A percentile compares a stretch with the other conserved stretches of the same genome.
phyloP scores from a whole-genome alignment of 2,113 vertebrate genomes.

The Corvus moneduloides region DNA sequence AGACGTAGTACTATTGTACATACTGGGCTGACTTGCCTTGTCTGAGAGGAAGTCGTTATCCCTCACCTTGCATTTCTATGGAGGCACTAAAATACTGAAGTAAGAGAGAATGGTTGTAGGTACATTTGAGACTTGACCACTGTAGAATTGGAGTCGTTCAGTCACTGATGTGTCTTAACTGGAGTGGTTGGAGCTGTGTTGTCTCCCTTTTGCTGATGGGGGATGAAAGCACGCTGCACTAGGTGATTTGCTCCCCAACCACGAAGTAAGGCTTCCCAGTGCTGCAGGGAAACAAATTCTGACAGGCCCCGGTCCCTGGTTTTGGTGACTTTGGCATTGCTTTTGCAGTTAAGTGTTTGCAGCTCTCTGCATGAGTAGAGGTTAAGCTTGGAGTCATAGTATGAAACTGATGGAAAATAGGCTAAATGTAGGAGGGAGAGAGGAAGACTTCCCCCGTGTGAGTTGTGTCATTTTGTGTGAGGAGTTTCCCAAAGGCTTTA shows the following conservation, averaged over 20 bases:
- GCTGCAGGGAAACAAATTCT: not conserved
- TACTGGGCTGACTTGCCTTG: not conserved
- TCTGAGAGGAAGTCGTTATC: not conserved
- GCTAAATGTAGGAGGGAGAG: not conserved
- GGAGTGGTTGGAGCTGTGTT: not conserved
- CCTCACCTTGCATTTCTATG: not conserved
- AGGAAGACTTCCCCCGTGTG: not conserved
- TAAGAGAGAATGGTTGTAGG: not conserved
- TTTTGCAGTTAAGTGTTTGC: not conserved
- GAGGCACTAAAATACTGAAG: not conserved
- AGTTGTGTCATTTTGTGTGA: not conserved
- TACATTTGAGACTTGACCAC: not conserved
- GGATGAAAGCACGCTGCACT: not conserved
- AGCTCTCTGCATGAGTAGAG: not conserved
- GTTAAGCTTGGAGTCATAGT: not conserved
- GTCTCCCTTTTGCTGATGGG: not conserved
- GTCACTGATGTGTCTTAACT: not conserved
- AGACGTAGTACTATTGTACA: not conserved
- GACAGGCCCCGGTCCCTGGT: rapidly evolving
- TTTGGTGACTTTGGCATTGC: not conserved
- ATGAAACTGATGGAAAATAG: not conserved
- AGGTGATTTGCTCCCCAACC: not conserved
- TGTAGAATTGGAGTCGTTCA: not conserved
- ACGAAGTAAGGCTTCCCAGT: not conserved
- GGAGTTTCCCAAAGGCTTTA: not conserved